Evolutionary conservation across 2,797 vertebrate genomes (phyloP).

Genomic region (Spinibarbus caldwelli): DNA sequence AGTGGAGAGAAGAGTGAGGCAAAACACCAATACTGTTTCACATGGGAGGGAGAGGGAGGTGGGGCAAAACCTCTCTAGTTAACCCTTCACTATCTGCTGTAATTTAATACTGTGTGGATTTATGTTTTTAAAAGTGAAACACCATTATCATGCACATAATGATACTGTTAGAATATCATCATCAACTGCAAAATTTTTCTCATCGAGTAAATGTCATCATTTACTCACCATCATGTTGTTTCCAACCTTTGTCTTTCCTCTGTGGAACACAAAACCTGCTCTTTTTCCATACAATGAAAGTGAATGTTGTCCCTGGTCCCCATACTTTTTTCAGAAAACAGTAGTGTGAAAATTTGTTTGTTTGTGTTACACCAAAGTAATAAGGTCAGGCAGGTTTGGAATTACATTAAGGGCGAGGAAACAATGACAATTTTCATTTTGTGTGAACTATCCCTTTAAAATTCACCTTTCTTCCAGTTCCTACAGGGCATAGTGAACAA

Average conservation of each 20-base stretch:
- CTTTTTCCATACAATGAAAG: neutral
- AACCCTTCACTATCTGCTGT: constrained; percentile 54
- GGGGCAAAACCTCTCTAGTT: constrained; percentile 51
- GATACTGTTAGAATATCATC: neutral
- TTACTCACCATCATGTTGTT: neutral
- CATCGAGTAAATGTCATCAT: too few species aligned
- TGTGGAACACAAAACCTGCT: neutral
- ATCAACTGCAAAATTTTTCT: neutral
- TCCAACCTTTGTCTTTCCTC: neutral
- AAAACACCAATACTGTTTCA: constrained; percentile 46
- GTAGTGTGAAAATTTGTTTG: neutral
- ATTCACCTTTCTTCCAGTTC: neutral
- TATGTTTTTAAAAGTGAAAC: neutral
- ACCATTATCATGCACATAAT: neutral
- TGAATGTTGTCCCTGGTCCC: neutral
- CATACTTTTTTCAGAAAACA: neutral
- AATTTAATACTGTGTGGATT: neutral
- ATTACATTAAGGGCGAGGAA: neutral
- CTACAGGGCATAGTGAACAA: neutral
- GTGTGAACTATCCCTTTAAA: neutral
- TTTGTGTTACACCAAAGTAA: neutral
- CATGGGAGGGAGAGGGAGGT: constrained; percentile 51
- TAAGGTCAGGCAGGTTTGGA: neutral
- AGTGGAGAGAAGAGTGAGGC: constrained; percentile 30
- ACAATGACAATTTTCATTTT: neutral